A percentile compares a stretch with the other conserved stretches of the same genome.
phyloP scores from a whole-genome alignment of 2,113 vertebrate species.

The Xiphophorus hellerii region DNA sequence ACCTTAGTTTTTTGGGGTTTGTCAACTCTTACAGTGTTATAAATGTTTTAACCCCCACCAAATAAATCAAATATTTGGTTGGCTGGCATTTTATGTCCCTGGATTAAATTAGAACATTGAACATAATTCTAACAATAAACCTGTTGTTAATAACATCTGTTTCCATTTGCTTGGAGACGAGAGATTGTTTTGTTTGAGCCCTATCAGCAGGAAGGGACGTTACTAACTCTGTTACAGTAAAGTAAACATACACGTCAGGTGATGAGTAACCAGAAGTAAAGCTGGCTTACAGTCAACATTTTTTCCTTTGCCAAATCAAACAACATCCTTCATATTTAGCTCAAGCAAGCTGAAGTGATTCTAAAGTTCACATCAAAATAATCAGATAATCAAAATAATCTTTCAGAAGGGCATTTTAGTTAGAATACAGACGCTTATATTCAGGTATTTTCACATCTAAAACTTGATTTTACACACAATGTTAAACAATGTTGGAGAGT shows the following conservation, averaged over 20 bases:
- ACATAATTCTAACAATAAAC: not conserved
- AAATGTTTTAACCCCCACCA: not conserved
- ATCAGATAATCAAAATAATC: not conserved
- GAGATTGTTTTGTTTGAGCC: slow-evolving; percentile 3
- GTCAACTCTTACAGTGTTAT: not conserved
- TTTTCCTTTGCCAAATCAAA: slow-evolving; percentile 6
- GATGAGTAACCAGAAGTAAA: not conserved
- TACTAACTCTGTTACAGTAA: slow-evolving; percentile 8
- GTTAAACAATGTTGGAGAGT: not conserved
- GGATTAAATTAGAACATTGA: not conserved
- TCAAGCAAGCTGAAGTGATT: not conserved
- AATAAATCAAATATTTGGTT: not conserved
- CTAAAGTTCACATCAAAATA: not conserved
- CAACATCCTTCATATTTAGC: not conserved
- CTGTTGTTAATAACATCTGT: not conserved
- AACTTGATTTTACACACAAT: not conserved
- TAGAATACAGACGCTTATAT: not conserved
- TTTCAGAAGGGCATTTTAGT: not conserved
- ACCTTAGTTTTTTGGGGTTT: not conserved
- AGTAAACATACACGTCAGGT: slow-evolving; percentile 20
- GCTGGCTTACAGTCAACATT: not conserved
- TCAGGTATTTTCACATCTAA: not conserved
- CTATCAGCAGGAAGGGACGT: slow-evolving; percentile 3
- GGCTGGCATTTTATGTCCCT: not conserved
- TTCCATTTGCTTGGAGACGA: not conserved